Conservation (phyloP, 2,797 vertebrate species). For the Spea hammondii region DNA sequence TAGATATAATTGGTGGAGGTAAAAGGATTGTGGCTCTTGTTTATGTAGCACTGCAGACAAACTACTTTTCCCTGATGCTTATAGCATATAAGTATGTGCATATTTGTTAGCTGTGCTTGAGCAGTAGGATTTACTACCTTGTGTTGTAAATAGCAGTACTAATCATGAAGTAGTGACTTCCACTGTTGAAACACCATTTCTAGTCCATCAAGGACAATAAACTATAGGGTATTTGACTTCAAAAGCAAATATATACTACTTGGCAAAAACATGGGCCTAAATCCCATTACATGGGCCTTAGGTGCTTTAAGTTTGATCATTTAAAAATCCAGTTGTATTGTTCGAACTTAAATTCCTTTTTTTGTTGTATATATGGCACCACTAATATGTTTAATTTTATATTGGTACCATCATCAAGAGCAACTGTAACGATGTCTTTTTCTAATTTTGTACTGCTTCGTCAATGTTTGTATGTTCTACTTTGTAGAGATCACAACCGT, state of each 20-base stretch:
- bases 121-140: too few species aligned
- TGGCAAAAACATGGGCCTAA: background rate
- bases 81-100: too few species aligned
- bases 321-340: background rate
- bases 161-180: too few species aligned
- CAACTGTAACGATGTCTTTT: conserved; percentile 33
- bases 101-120: too few species aligned
- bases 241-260: background rate
- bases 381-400: conserved; percentile 37
- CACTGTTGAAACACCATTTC: too few species aligned
- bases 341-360: background rate
- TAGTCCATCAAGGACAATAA: background rate
- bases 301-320: background rate
- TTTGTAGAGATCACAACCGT: conserved; percentile 67
- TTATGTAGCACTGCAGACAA: too few species aligned
- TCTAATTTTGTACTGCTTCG: conserved; percentile 52
- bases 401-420: conserved; percentile 27
- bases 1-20: too few species aligned
- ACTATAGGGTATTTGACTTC: background rate
- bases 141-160: too few species aligned
- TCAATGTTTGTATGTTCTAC: conserved; percentile 74
- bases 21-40: too few species aligned
- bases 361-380: background rate
- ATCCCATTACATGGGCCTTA: background rate
- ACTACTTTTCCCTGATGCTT: too few species aligned